Base-by-base conservation (phyloP, 2,113 vertebrate species). In the Apodemus speciosus region DNA sequence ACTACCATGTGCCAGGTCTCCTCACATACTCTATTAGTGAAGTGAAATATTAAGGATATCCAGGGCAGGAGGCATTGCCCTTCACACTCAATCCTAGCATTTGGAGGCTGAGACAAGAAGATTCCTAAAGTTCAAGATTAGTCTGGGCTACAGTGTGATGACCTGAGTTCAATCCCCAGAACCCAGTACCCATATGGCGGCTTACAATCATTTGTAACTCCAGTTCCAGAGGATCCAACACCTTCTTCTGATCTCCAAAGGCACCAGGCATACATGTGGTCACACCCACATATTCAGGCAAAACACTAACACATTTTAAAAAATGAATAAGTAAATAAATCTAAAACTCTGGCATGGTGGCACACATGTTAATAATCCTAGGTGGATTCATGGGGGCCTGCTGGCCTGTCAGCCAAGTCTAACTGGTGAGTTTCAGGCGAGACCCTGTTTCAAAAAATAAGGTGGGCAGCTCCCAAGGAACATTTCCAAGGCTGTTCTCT, bases 11-110 rank as follows among this genome's bases (percentile, higher is more conserved):
- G n/a, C 60, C 81, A 92, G 76, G 83, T 88, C 68, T 94, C 94
- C 56, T 96, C 62, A 93, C 53, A 92, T 53, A 90, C 69, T 87
- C 62, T 94, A 92, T 68, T 90, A 96, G 40, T 81, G 94, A 94
- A 92, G 85, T 92, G 83, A 88, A 80, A 93, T 72, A 83, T 76
- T 85, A 94, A 40, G 76, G 9, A 35, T 49, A 23, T 35, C 43
- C 60, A n/a, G 60, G 38, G 80, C 58, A 43, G 40, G 60, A 35
- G 62, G 58, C 81, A 84, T 32, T 43, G 58, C 20, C 43, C 56
- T 58, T 81, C 53, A 60, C 56, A 81, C 14, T 43, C 23, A 81
- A 40, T 40, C 79, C n/a, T 9, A 60, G 56, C 6, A 81, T n/a
- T 58, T 60, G 38, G 58, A 46, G 15, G 27, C 25, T 62, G 27